phyloP scores from a whole-genome alignment of 2,113 vertebrate genomes.

The Copsychus sechellarum region DNA sequence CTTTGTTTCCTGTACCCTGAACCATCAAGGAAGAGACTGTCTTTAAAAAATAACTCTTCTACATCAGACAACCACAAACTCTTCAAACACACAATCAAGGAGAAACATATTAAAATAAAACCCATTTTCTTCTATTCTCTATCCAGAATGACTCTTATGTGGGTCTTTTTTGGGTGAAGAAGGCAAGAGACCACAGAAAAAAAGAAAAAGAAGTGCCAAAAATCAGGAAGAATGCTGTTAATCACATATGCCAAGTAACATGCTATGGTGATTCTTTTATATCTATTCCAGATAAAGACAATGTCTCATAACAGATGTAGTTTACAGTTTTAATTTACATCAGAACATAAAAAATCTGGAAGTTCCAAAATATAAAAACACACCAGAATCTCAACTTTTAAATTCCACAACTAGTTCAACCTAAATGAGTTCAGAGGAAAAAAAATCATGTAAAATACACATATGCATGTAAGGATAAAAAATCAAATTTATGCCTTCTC shows the following conservation, averaged over 20 bases:
- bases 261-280: background rate
- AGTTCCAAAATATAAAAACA: background rate
- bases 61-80: background rate
- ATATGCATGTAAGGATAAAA: background rate
- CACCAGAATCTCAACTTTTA: background rate
- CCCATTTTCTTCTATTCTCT: background rate
- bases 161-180: background rate
- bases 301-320: background rate
- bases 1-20: background rate
- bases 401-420: background rate
- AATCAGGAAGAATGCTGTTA: background rate
- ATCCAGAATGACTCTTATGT: background rate
- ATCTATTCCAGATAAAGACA: background rate
- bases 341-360: background rate
- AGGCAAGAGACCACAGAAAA: background rate
- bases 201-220: background rate
- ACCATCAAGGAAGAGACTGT: background rate
- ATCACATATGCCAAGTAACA: background rate
- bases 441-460: background rate
- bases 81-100: background rate
- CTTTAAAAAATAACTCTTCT: background rate
- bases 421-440: background rate
- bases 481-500: background rate
- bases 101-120: background rate
- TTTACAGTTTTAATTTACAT: background rate